phyloP scores from a whole-genome alignment of 2,797 vertebrate species.

The Zalophus californianus region DNA sequence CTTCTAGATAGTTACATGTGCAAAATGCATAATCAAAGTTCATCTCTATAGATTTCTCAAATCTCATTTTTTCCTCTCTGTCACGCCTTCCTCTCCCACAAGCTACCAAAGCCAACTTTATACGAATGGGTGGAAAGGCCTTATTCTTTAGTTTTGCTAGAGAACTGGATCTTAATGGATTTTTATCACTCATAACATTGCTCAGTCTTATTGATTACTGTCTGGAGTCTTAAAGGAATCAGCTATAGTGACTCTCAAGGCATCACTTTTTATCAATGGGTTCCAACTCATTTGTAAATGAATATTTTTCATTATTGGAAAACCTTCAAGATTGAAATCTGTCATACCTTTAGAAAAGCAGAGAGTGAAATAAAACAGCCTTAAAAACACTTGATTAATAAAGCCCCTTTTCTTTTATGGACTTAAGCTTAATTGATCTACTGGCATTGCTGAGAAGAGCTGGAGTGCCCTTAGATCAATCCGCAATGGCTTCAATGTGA shows the following conservation, averaged over 20 bases:
- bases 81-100: neutral
- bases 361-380: slow-evolving; percentile 48
- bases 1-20: neutral
- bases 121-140: neutral
- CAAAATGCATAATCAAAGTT: neutral
- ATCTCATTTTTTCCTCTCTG: neutral
- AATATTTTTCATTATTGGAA: slow-evolving; percentile 72
- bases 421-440: slow-evolving; percentile 71
- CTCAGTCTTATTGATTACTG: neutral
- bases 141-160: neutral
- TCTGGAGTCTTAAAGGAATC: neutral
- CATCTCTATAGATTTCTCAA: neutral
- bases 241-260: neutral
- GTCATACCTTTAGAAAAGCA: neutral
- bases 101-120: neutral
- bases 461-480: slow-evolving; percentile 43
- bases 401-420: slow-evolving; percentile 67
- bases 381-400: slow-evolving; percentile 76
- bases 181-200: neutral
- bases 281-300: slow-evolving; percentile 71
- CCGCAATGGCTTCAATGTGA: neutral
- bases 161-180: neutral
- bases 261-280: slow-evolving; percentile 63
- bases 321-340: slow-evolving; percentile 54
- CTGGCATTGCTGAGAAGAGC: slow-evolving; percentile 29